A percentile compares a stretch with the other conserved stretches of the same genome.
Conservation (phyloP, 1,140 invertebrate species). For the Drosophila punjabiensis region DNA sequence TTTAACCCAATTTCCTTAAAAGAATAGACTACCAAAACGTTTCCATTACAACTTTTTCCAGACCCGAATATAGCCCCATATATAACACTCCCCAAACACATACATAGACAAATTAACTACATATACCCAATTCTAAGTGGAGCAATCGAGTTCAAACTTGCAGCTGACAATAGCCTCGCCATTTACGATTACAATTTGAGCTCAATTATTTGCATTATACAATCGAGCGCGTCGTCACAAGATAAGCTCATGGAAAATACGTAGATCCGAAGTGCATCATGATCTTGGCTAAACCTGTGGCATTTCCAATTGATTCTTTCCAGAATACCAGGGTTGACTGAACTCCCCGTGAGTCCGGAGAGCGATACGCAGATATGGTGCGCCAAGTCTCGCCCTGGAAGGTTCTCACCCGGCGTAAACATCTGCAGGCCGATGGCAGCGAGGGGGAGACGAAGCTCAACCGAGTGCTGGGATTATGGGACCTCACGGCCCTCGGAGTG, state of each 20-base stretch:
- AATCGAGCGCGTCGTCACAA: constrained; percentile 41
- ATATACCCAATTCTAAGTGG: constrained; percentile 42
- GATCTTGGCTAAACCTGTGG: constrained; percentile 63
- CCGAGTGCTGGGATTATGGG: constrained; percentile 89
- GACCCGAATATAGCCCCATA: not conserved
- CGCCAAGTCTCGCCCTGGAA: constrained; percentile 76
- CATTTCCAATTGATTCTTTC: constrained; percentile 27
- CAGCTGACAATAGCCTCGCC: constrained; percentile 57
- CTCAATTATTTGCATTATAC: constrained; percentile 72
- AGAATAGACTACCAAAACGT: constrained; percentile 11
- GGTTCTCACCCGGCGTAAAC: constrained; percentile 77
- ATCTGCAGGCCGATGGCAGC: constrained; percentile 59
- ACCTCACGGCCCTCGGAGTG: constrained; percentile 92
- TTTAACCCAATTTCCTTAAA: not conserved
- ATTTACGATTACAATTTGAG: constrained; percentile 64
- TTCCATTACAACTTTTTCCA: constrained; percentile 9
- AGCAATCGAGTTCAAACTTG: constrained; percentile 57
- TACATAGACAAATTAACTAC: constrained; percentile 12
- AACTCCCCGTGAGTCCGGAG: constrained; percentile 27
- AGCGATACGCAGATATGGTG: constrained; percentile 52
- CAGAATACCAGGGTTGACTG: constrained; percentile 59
- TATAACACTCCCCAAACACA: constrained; percentile 8
- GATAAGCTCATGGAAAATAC: constrained; percentile 53
- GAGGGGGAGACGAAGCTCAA: constrained; percentile 76
- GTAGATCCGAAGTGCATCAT: constrained; percentile 35